phyloP scores from a whole-genome alignment of 2,888 invertebrate genomes.

The Eupithecia tripunctaria region DNA sequence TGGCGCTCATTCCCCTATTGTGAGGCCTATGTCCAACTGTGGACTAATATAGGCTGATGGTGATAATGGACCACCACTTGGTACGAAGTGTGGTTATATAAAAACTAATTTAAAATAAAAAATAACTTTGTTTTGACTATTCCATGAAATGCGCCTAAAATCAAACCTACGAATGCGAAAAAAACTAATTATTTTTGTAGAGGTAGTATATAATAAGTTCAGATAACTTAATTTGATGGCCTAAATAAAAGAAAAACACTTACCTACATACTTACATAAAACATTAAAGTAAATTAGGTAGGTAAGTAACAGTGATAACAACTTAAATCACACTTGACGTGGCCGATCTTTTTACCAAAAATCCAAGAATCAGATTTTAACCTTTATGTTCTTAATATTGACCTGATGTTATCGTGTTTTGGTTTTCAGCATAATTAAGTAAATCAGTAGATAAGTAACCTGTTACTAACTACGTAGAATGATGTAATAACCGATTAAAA shows the following conservation, averaged over 20 bases:
- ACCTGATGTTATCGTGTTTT: background rate
- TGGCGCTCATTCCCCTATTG: background rate
- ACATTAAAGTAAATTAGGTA: too few relatives aligned
- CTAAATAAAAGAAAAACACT: too few relatives aligned
- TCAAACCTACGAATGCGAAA: too few relatives aligned
- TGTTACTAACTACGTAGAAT: background rate
- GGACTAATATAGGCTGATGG: background rate
- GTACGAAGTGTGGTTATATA: background rate
- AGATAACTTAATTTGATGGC: too few relatives aligned
- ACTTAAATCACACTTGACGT: background rate
- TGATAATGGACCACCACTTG: background rate
- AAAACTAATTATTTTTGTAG: too few relatives aligned
- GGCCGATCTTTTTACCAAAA: background rate
- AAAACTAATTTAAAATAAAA: background rate
- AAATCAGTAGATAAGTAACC: conserved; percentile 8
- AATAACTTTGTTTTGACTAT: too few relatives aligned
- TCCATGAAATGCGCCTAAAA: too few relatives aligned
- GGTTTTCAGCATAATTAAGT: background rate
- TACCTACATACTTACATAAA: too few relatives aligned
- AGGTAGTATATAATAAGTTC: too few relatives aligned
- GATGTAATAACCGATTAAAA: conserved; percentile 12
- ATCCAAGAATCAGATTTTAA: background rate
- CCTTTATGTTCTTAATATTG: background rate
- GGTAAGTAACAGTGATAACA: background rate
- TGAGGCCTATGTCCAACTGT: background rate